Base-by-base conservation (phyloP, 64 coral and sea anemone species). In the Montipora capricornis region DNA sequence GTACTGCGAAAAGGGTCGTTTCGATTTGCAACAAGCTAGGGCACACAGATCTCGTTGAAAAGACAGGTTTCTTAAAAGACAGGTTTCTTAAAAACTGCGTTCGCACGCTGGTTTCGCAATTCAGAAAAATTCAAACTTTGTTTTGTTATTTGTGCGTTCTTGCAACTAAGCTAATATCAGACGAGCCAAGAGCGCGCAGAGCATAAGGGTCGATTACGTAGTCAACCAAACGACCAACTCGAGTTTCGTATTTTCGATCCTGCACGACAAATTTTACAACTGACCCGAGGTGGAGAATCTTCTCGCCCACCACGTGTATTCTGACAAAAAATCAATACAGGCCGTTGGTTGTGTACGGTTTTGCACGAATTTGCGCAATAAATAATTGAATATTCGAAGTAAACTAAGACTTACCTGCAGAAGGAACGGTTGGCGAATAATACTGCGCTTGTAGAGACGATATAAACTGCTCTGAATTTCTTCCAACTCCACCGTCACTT, bases 91-190 rank as follows among this genome's bases (percentile, higher is more conserved):
- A 19, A 86, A 52, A 86, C n/a, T 22, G 5, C 22, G 66, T 51
- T 50, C 62, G 45, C 66, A 62, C 82, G n/a, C 82, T 51, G 66
- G 64, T 68, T 49, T 49, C 20, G 17, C 22, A 71, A 86, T 86
- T 73, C 81, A 66, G 5, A 84, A 84, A 84, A 68, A 37, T 49
- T 70, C 44, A 48, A 86, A 71, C 49, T 86, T 86, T 12, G 62
- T 12, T 20, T 20, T 86, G 37, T 86, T 71, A 73, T 86, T 86
- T 86, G 82, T 67, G 82, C 66, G 17, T 73, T 5, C 61, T 71
- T 86, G 45, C 82, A 73, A 86, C 17, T 51, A 9, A 86, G 66
- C 82, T 85, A 86, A 86, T 86, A 86, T 86, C 82, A 86, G 82
- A 17, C 66, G 66, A 86, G 67, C 64, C n/a, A 71, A 20, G 64